Conservation (phyloP, 2,113 vertebrate genomes). For the Mormoops blainvillei region DNA sequence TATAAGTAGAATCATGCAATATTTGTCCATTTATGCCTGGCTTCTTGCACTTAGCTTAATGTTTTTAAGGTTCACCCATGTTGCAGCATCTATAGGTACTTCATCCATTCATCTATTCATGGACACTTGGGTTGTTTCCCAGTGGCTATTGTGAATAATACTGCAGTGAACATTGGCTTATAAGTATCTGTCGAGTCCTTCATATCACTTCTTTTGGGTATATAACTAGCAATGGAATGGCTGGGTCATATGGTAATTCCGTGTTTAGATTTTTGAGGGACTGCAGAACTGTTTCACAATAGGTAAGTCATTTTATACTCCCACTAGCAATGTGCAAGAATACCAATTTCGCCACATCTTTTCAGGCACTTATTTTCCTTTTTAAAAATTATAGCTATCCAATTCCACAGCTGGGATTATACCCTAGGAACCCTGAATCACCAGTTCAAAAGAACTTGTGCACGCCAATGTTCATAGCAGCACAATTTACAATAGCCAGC, state of each 20-base stretch:
- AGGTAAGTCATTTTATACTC: not conserved
- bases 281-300: not conserved
- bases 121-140: not conserved
- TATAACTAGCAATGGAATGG: not conserved
- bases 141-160: slow-evolving; percentile 10
- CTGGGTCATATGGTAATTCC: not conserved
- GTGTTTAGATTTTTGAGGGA: not conserved
- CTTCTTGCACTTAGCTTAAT: not conserved
- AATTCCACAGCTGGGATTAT: too few species aligned
- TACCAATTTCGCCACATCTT: not conserved
- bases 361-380: not conserved
- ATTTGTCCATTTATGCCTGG: not conserved
- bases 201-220: not conserved
- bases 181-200: not conserved
- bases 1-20: not conserved
- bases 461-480: too few species aligned
- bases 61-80: not conserved
- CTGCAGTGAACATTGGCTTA: not conserved
- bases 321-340: not conserved
- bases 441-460: too few species aligned
- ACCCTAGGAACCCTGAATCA: too few species aligned
- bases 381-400: not conserved
- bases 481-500: too few species aligned
- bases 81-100: not conserved
- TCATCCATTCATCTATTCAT: not conserved